phyloP scores from a whole-genome alignment of 2,888 invertebrate species.

The Quadroppia sp. region DNA sequence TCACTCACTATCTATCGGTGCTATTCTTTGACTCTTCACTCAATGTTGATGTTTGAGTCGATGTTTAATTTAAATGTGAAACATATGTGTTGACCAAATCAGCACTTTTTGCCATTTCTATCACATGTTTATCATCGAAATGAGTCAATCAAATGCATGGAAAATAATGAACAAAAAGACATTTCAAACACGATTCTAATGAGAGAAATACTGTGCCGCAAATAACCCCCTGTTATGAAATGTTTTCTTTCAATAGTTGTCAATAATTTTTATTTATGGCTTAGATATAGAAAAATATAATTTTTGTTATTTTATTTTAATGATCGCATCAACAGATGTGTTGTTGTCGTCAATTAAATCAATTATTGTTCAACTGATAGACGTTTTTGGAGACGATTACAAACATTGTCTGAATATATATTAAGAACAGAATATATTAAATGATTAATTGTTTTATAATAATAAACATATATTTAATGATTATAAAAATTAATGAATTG shows the following conservation, averaged over 20 bases:
- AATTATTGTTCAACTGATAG: background rate
- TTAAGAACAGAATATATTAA: background rate
- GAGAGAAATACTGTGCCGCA: no score
- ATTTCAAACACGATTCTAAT: background rate
- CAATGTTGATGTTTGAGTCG: background rate
- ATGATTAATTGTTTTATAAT: background rate
- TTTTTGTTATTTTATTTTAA: no score
- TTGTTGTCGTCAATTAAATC: background rate
- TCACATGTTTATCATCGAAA: background rate
- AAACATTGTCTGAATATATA: background rate
- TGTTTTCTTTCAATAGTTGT: background rate
- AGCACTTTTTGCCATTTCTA: background rate
- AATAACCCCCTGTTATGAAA: background rate
- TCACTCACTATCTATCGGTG: background rate
- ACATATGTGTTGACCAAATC: conserved; percentile 28
- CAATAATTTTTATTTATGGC: no score
- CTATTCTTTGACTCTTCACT: conserved; percentile 1
- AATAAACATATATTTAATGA: background rate
- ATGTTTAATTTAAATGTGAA: background rate
- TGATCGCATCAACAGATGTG: background rate
- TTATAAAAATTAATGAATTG: background rate
- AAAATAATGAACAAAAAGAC: background rate
- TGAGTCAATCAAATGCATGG: conserved; percentile 8
- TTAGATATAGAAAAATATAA: no score
- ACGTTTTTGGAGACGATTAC: no score